phyloP scores from a whole-genome alignment of 2,888 invertebrate genomes.

The Parnassius smintheus region DNA sequence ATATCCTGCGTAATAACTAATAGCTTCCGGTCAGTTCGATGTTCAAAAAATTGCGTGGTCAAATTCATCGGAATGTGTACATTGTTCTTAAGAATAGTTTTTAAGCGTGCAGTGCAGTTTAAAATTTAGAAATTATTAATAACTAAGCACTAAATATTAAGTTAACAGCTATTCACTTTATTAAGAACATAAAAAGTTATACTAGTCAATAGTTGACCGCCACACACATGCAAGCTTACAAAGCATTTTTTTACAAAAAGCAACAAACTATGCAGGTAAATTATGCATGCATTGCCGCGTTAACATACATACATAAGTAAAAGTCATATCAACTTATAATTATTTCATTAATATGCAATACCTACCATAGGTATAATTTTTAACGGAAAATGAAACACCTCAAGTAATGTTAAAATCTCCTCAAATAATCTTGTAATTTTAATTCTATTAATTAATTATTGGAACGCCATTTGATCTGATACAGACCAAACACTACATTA shows the following conservation, averaged over 20 bases:
- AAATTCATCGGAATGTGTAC: too few species aligned
- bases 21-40: too few species aligned
- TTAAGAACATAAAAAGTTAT: too few species aligned
- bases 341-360: conserved; percentile 42
- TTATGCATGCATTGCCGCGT: conserved; percentile 6
- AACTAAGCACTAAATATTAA: too few species aligned
- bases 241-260: background rate
- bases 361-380: conserved; percentile 4
- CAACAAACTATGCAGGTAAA: conserved; percentile 4
- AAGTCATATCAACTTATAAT: conserved; percentile 34
- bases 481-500: conserved; percentile 60
- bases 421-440: conserved; percentile 12
- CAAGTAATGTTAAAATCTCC: background rate
- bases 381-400: conserved; percentile 7
- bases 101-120: too few species aligned
- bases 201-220: background rate
- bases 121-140: too few species aligned
- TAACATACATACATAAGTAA: conserved; percentile 23
- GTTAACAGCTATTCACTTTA: too few species aligned
- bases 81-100: too few species aligned
- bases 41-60: too few species aligned
- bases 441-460: conserved; percentile 23
- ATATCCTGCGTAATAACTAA: too few species aligned
- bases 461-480: conserved; percentile 56
- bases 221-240: background rate